Evolutionary conservation across 2,888 invertebrate species (phyloP), one percentile per base, ranked within the genome.

Genomic region (Hydrotaea cyrtoneurina): DNA sequence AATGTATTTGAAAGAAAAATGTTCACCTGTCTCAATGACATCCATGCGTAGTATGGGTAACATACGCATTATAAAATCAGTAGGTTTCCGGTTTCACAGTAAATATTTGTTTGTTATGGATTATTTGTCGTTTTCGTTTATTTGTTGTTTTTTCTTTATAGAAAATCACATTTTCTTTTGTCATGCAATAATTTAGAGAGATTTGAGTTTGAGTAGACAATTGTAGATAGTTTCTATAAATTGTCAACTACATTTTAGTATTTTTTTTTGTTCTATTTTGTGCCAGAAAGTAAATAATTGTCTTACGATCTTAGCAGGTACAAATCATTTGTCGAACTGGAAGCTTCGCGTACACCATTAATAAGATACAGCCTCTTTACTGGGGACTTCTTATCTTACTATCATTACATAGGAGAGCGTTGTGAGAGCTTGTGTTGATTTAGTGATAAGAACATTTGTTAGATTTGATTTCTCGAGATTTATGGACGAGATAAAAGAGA

Each of bases 21-120:
- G 64, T 71, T 89, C 86, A 90, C 90, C 89, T 88, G 87, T 76
- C 59, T 89, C 87, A 46, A 84, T 83, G 21, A 89, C 83, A 26
- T 89, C 91, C 79, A 90, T 84, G 0, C 88, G 87, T 78, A 91
- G 76, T 83, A 90, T 91, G 5, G 91, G 90, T 84, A 91, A 87
- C 90, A 90, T 90, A 74, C 89, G 90, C 90, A 90, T 90, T 75
- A 80, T 88, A 43, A 7, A 31, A 31, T 31, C 3, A 31, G 2
- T 31, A 1, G n/a, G 43, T 43, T 66, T 66, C 31, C 5, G 57
- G 19, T 57, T 39, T 72, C 36, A 50, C 17, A 50, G 50, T 72
- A 4, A 31, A 31, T 31, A 50, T 50, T 55, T 74, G 31, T 50
- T 55, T 74, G 31, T 82, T 80, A 82, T 59, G 82, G 78, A 43